These are phyloP conservation scores for Lasioglossum oenotherae DNA, from an alignment of 2,888 invertebrate genomes.

Conservation along the genomic window DNA sequence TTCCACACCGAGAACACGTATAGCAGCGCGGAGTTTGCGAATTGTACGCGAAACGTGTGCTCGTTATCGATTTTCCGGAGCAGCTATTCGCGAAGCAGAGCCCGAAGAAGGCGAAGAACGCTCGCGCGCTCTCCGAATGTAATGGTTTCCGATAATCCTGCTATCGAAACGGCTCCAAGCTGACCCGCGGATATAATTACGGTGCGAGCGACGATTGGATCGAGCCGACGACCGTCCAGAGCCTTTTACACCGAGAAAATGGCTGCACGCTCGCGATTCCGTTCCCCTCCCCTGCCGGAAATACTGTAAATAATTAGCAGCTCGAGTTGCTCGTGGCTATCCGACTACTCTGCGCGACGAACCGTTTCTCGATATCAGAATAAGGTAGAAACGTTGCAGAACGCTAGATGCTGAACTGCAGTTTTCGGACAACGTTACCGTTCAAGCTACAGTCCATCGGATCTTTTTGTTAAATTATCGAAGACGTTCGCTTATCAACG, in stretches of 20 bases:
- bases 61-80: slow-evolving; percentile 10
- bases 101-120: slow-evolving; percentile 5
- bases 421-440: neutral
- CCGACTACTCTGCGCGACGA: neutral
- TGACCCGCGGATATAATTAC: slow-evolving; percentile 11
- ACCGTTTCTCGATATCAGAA: neutral
- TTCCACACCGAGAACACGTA: neutral
- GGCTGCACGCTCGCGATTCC: neutral
- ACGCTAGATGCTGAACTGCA: neutral
- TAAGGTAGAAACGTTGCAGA: neutral
- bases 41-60: neutral
- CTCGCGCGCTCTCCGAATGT: slow-evolving; percentile 7
- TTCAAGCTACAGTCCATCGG: neutral
- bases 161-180: slow-evolving; percentile 3
- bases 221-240: slow-evolving; percentile 4
- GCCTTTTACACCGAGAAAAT: neutral
- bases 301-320: neutral
- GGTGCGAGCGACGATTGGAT: slow-evolving; percentile 4
- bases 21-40: slow-evolving; percentile 8
- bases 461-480: too few species aligned
- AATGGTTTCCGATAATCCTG: slow-evolving; percentile 11
- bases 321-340: neutral
- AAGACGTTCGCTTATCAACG: too few species aligned
- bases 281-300: neutral
- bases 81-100: slow-evolving; percentile 2